A percentile compares a stretch with the other conserved stretches of the same genome.
Evolutionary conservation across 2,888 invertebrate species (phyloP).

Genomic region (Phytoseiulus persimilis): DNA sequence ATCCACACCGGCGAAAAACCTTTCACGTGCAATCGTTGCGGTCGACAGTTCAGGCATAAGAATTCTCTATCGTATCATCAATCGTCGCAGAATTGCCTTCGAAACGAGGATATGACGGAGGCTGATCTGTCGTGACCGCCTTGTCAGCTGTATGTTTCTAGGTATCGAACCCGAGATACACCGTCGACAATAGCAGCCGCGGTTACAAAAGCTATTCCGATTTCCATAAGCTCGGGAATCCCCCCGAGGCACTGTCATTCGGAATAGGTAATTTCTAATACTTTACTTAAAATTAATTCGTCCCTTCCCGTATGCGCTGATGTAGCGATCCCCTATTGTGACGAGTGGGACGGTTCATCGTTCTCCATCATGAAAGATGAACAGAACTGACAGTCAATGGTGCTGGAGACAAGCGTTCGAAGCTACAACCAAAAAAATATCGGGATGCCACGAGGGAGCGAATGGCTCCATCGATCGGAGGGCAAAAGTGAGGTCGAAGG

Average conservation of each 20-base stretch:
- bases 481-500: not conserved
- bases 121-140: not conserved
- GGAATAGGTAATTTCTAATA: too few species aligned
- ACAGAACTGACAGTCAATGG: not conserved
- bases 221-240: not conserved
- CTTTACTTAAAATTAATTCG: too few species aligned
- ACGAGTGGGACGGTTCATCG: too few species aligned
- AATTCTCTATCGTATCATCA: constrained; percentile 26
- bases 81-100: constrained; percentile 30
- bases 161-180: not conserved
- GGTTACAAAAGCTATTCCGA: not conserved
- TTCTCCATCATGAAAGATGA: too few species aligned
- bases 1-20: constrained; percentile 31
- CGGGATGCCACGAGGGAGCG: not conserved
- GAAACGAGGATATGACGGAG: constrained; percentile 11
- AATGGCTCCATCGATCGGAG: not conserved
- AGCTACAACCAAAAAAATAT: not conserved
- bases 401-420: not conserved
- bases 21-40: constrained; percentile 33
- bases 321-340: too few species aligned
- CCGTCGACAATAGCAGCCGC: not conserved
- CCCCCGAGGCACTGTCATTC: too few species aligned
- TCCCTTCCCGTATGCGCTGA: too few species aligned
- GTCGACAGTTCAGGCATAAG: constrained; percentile 29
- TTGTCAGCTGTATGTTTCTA: not conserved